Percentiles rank a stretch among this genome's conserved stretches.
Conservation (phyloP, 1,140 invertebrate genomes). For the Drosophila arizonae region DNA sequence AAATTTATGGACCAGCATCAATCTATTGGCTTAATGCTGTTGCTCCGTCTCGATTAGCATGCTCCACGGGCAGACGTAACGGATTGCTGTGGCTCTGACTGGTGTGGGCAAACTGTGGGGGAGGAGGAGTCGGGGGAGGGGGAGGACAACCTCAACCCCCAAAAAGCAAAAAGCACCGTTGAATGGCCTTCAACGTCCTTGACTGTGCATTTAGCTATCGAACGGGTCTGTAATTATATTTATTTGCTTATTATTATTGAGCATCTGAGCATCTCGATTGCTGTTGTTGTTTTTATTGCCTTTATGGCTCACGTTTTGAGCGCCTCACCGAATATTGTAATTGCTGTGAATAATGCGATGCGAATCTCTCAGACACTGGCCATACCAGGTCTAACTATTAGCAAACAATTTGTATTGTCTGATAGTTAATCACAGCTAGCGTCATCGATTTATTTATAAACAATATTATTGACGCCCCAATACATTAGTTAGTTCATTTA, state of each 20-base stretch:
- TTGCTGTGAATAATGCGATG: slow-evolving; percentile 77
- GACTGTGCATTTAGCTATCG: slow-evolving; percentile 62
- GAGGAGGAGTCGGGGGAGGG: background rate
- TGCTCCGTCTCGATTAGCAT: slow-evolving; percentile 61
- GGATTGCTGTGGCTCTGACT: slow-evolving; percentile 4
- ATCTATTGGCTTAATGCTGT: slow-evolving; percentile 63
- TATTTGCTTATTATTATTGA: slow-evolving; percentile 73
- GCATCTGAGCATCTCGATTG: slow-evolving; percentile 44
- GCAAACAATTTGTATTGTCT: slow-evolving; percentile 80
- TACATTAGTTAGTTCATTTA: slow-evolving; percentile 68
- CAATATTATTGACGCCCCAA: slow-evolving; percentile 70
- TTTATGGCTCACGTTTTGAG: slow-evolving; percentile 43
- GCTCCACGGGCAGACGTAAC: slow-evolving; percentile 24
- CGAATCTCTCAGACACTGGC: slow-evolving; percentile 57
- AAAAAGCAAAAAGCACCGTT: slow-evolving; percentile 62
- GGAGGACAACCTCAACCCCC: slow-evolving; percentile 51
- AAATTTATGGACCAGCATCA: slow-evolving; percentile 73
- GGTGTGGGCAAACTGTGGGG: background rate
- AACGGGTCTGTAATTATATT: slow-evolving; percentile 72
- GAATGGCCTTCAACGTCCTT: slow-evolving; percentile 82
- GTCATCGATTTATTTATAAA: slow-evolving; percentile 79
- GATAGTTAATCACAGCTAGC: slow-evolving; percentile 73
- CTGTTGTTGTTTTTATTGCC: slow-evolving; percentile 36
- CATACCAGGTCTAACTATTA: slow-evolving; percentile 57
- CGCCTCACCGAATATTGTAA: slow-evolving; percentile 78